Base-by-base conservation (phyloP, 2,797 vertebrate genomes). In the Sardinella longiceps region DNA sequence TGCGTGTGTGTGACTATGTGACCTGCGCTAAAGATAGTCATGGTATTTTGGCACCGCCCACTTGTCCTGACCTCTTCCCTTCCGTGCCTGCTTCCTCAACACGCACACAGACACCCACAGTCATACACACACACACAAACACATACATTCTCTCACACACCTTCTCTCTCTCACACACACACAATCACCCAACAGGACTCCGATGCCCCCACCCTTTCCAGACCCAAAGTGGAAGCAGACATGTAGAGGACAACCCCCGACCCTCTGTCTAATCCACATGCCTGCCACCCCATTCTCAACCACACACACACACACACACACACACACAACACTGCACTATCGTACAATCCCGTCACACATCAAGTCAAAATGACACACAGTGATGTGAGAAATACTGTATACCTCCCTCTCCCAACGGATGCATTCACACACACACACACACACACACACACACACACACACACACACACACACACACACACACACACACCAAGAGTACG, bases 381-480 rank as follows among this genome's bases (percentile, higher is more conserved):
- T 74, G 66, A 74, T 18, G 28, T 74, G 66, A 33, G 66, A 74
- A 74, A 15, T 74, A n/a, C n/a, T n/a, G n/a, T n/a, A 74, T 23
- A n/a, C 7, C 23, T 74, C 33, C 66, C 12, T 58, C 10, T 1
- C 28, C 25, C 25, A 63, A 25, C n/a, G 2, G n/a, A 1, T 4
- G 9, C 6, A 63, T 25, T n/a, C 63, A 66, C 1, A 33, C 53
- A 83, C 39, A 66, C 39, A 39, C 39, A 66, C 58, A 66, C 2
- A 58, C 14, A 51, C 50, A 39, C 28, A 14, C 28, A 33, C 77
- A 66, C 70, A 39, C 56, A 84, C 5, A 80, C 82, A 82, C 84
- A 84, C 46, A 82, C 84, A 83, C 83, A 86, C 83, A 45, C 66
- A 86, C 86, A 85, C 89, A 83, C 87, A 85, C 83, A 80, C 63